A percentile compares a stretch with the other conserved stretches of the same genome.
Conservation (phyloP, 2,797 vertebrate genomes). For the Scolopax rusticola region DNA sequence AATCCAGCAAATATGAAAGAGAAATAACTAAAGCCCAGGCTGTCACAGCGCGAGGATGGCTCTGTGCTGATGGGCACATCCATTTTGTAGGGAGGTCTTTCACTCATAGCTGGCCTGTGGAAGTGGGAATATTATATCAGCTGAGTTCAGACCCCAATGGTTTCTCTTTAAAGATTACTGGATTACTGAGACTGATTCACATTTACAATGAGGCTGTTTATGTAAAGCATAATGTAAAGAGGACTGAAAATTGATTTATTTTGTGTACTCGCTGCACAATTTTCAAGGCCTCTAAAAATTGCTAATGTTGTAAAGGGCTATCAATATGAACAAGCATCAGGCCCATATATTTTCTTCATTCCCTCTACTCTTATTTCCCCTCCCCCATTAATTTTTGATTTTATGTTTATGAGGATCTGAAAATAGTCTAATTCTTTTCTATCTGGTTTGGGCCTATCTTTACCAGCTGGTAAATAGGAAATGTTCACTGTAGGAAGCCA, state of each 20-base stretch:
- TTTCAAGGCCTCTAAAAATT: conserved; percentile 10
- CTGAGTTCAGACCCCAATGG: background rate
- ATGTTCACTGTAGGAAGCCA: conserved; percentile 87
- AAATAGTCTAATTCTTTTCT: conserved; percentile 83
- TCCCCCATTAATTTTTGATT: conserved; percentile 60
- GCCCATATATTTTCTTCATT: background rate
- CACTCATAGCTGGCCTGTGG: background rate
- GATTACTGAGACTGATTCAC: background rate
- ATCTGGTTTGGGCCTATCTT: conserved; percentile 83
- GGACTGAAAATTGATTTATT: conserved; percentile 4
- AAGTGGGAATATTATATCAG: background rate
- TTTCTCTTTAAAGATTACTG: conserved; percentile 24
- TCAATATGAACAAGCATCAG: background rate
- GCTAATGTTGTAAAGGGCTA: background rate
- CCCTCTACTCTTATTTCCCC: background rate
- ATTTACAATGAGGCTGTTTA: background rate
- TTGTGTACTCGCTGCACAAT: background rate
- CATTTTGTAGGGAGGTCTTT: background rate
- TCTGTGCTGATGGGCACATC: background rate
- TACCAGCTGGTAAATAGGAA: conserved; percentile 96
- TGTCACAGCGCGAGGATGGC: background rate
- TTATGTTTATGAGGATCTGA: conserved; percentile 79
- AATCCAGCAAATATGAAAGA: background rate
- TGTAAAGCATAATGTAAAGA: background rate
- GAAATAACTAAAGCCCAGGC: background rate